These are phyloP conservation scores for Passer domesticus DNA, from an alignment of 2,113 vertebrate species.

Conservation along the genomic window DNA sequence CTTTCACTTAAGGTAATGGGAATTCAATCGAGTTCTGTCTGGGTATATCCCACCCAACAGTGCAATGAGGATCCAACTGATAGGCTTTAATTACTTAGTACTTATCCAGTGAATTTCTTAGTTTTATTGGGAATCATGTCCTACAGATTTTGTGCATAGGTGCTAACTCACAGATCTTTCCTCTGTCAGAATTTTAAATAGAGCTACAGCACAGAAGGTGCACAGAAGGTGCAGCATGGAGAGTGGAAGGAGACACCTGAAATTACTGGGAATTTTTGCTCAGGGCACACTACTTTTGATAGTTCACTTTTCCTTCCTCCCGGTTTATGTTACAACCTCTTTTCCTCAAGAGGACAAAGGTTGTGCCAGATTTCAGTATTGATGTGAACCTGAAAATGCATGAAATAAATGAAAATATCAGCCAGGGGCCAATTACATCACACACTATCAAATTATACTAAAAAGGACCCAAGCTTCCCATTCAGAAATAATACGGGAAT, in stretches of 20 bases:
- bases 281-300: background rate
- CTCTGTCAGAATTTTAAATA: background rate
- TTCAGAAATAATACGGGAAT: background rate
- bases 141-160: background rate
- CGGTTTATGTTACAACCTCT: background rate
- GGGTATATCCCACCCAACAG: background rate
- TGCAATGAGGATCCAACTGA: background rate
- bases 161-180: background rate
- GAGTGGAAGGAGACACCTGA: background rate
- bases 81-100: constrained; percentile 7
- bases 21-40: background rate
- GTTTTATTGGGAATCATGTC: background rate
- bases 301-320: background rate
- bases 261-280: background rate
- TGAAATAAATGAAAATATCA: constrained; percentile 15
- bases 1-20: constrained; percentile 16
- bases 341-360: background rate
- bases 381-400: background rate
- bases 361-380: background rate
- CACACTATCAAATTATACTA: background rate
- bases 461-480: background rate
- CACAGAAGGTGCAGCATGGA: no score
- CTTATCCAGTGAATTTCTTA: background rate
- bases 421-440: background rate
- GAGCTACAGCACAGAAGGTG: background rate